Conservation (phyloP, 1,140 invertebrate genomes). For the Lasaia peninsularis region DNA sequence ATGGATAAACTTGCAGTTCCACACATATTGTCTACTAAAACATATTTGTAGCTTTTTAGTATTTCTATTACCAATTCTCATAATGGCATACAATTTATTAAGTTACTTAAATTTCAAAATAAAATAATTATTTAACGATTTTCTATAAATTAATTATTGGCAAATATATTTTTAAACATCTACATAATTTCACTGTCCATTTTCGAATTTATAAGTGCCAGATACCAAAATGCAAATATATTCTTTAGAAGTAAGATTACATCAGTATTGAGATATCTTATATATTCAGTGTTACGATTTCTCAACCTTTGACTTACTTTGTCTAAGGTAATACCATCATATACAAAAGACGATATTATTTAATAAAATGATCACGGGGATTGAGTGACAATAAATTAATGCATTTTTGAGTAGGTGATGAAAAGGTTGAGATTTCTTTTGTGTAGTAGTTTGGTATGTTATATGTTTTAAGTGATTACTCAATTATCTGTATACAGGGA, state of each 20-base stretch:
- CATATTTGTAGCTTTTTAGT: neutral
- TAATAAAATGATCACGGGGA: too few relatives aligned
- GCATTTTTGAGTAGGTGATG: too few relatives aligned
- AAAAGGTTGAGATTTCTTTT: neutral
- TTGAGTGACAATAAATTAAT: too few relatives aligned
- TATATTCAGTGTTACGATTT: too few relatives aligned
- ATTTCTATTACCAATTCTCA: neutral
- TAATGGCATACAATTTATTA: neutral
- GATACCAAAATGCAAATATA: neutral
- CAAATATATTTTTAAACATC: neutral
- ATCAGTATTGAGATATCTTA: neutral
- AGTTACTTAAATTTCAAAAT: neutral
- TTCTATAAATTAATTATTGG: neutral
- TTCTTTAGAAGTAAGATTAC: slow-evolving; percentile 2
- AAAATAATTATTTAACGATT: neutral
- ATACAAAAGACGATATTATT: too few relatives aligned
- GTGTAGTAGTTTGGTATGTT: neutral
- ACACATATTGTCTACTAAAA: neutral
- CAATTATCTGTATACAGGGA: slow-evolving; percentile 5
- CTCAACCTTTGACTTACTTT: too few relatives aligned
- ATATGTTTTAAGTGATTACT: slow-evolving; percentile 2
- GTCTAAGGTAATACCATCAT: too few relatives aligned
- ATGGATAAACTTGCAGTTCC: neutral
- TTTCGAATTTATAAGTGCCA: slow-evolving; percentile 14
- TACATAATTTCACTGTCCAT: neutral